Evolutionary conservation across 2,888 invertebrate species (phyloP).

Genomic region (Plagodis dolabraria): DNA sequence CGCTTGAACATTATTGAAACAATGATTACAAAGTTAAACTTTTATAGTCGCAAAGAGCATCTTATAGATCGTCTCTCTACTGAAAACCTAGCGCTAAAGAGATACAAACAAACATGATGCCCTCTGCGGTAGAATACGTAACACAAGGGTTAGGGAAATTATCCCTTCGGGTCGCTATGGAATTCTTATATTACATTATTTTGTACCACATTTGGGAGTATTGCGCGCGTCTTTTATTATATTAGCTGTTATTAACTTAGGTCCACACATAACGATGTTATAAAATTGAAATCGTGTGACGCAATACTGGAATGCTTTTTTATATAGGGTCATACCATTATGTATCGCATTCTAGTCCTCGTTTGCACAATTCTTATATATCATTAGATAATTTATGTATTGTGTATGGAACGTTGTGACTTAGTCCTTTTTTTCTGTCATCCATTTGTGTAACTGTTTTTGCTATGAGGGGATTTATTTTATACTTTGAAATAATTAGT

Average conservation of each 20-base stretch:
- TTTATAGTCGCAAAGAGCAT: not conserved
- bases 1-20: too few relatives aligned
- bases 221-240: constrained; percentile 33
- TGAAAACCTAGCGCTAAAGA: constrained; percentile 1
- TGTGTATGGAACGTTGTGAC: too few relatives aligned
- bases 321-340: too few relatives aligned
- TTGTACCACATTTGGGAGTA: constrained; percentile 36
- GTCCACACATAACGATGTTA: constrained; percentile 7
- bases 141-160: constrained; percentile 37
- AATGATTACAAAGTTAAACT: not conserved
- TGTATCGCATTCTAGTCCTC: too few relatives aligned
- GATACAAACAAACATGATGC: constrained; percentile 6
- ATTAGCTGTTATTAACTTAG: constrained; percentile 32
- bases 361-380: too few relatives aligned
- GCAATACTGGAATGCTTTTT: too few relatives aligned
- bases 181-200: constrained; percentile 48
- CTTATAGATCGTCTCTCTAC: not conserved
- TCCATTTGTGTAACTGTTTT: too few relatives aligned
- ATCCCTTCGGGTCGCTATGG: constrained; percentile 38
- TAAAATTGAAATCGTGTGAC: constrained; percentile 2
- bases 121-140: constrained; percentile 30
- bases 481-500: too few relatives aligned
- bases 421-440: too few relatives aligned
- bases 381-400: too few relatives aligned
- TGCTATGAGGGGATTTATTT: too few relatives aligned